Percentiles rank a stretch among this genome's conserved stretches.
Evolutionary conservation across 2,797 vertebrate species (phyloP).

Genomic region (Austrolebias charrua): DNA sequence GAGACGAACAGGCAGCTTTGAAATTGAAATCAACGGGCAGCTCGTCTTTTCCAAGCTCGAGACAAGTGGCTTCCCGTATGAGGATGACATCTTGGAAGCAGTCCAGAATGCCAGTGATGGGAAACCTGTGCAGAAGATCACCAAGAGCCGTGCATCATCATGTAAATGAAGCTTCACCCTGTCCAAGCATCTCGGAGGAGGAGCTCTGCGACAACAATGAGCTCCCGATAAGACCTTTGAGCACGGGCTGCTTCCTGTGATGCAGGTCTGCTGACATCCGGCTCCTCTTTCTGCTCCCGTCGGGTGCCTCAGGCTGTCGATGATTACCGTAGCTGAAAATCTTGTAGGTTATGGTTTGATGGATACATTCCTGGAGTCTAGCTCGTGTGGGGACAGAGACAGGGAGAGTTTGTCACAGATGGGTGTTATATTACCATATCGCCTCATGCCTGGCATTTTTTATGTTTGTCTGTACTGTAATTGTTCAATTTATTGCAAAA

Average conservation of each 20-base stretch:
- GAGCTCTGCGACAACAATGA: background rate
- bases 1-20: conserved; percentile 87
- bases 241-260: conserved; percentile 12
- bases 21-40: conserved; percentile 88
- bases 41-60: conserved; percentile 92
- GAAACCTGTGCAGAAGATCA: conserved; percentile 87
- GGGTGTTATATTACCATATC: conserved; percentile 4
- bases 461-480: background rate
- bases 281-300: conserved; percentile 50
- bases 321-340: conserved; percentile 70
- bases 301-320: conserved; percentile 53
- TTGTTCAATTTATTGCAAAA: background rate
- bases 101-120: conserved; percentile 83
- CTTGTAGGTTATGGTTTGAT: conserved; percentile 66
- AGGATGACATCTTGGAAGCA: conserved; percentile 85
- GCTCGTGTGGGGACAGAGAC: conserved; percentile 25
- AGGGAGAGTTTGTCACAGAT: conserved; percentile 13
- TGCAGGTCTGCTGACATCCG: conserved; percentile 14
- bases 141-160: conserved; percentile 89
- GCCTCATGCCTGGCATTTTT: conserved; percentile 30
- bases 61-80: conserved; percentile 88
- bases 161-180: conserved; percentile 72
- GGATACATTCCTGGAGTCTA: conserved; percentile 39
- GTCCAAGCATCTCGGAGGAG: conserved; percentile 1
- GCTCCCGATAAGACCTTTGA: background rate